Conservation (phyloP, 2,888 invertebrate species). For the Tinea semifulvella region DNA sequence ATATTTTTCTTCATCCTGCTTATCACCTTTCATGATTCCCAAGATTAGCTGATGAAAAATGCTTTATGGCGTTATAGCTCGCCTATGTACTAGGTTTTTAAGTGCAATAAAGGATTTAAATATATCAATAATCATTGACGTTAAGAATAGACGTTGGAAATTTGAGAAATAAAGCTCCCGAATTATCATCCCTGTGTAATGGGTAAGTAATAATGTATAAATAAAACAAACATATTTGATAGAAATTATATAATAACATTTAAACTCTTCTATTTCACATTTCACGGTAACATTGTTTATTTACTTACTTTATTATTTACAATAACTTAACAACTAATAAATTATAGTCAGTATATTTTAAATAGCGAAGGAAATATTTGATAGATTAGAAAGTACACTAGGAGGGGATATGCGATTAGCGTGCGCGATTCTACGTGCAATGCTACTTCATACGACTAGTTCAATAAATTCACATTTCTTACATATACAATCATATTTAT, state of each 20-base stretch:
- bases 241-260: conserved; percentile 66
- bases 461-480: conserved; percentile 13
- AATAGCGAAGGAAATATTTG: conserved; percentile 12
- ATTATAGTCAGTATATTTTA: conserved; percentile 13
- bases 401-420: conserved; percentile 5
- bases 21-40: too few species aligned
- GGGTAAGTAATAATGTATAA: too few species aligned
- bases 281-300: conserved; percentile 65
- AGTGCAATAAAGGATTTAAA: too few species aligned
- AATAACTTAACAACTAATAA: conserved; percentile 22
- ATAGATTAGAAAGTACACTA: conserved; percentile 10
- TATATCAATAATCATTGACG: too few species aligned
- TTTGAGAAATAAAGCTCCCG: too few species aligned
- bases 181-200: too few species aligned
- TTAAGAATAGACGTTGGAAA: too few species aligned
- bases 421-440: conserved; percentile 7
- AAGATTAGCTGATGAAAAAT: too few species aligned
- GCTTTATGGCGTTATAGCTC: too few species aligned
- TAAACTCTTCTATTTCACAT: conserved; percentile 65
- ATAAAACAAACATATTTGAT: conserved; percentile 31
- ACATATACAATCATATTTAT: background rate
- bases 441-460: conserved; percentile 13
- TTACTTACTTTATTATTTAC: conserved; percentile 66
- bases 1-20: too few species aligned
- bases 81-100: too few species aligned